Percentiles rank a stretch among this genome's conserved stretches.
Conservation (phyloP, 2,888 invertebrate genomes). For the Troides helena region DNA sequence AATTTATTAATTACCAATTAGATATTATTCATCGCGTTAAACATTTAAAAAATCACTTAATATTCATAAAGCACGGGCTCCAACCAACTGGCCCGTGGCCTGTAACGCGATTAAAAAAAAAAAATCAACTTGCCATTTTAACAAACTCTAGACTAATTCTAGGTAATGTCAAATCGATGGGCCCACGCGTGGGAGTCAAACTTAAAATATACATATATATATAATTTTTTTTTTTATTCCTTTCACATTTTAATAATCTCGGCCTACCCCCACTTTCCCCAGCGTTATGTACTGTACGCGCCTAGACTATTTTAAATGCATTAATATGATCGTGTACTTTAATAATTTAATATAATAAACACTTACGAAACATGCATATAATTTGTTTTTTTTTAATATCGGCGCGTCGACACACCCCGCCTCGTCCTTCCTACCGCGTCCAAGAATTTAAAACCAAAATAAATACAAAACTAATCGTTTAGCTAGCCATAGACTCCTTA, state of each 20-base stretch:
- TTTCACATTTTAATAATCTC: background rate
- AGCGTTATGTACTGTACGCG: slow-evolving; percentile 9
- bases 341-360: background rate
- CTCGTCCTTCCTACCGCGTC: background rate
- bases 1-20: slow-evolving; percentile 58
- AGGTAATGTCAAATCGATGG: slow-evolving; percentile 77
- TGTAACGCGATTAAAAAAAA: slow-evolving; percentile 33
- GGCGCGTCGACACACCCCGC: slow-evolving; percentile 1
- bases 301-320: slow-evolving; percentile 11
- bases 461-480: slow-evolving; percentile 44
- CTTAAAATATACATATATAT: slow-evolving; percentile 22
- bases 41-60: slow-evolving; percentile 41
- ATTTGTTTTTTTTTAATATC: background rate
- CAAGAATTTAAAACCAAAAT: slow-evolving; percentile 33
- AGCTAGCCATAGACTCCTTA: slow-evolving; percentile 52
- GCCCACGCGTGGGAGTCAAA: slow-evolving; percentile 35
- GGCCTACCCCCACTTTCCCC: background rate
- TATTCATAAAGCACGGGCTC: slow-evolving; percentile 31
- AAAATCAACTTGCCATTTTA: slow-evolving; percentile 74
- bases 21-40: slow-evolving; percentile 46
- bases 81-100: slow-evolving; percentile 18
- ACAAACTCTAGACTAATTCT: slow-evolving; percentile 68
- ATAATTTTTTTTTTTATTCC: no score
- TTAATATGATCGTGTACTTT: slow-evolving; percentile 10
- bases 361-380: no score